A percentile compares a stretch with the other conserved stretches of the same genome.
These are phyloP conservation scores for Pristionchus japonicus DNA, from an alignment of 2,888 invertebrate species.

Conservation along the genomic window DNA sequence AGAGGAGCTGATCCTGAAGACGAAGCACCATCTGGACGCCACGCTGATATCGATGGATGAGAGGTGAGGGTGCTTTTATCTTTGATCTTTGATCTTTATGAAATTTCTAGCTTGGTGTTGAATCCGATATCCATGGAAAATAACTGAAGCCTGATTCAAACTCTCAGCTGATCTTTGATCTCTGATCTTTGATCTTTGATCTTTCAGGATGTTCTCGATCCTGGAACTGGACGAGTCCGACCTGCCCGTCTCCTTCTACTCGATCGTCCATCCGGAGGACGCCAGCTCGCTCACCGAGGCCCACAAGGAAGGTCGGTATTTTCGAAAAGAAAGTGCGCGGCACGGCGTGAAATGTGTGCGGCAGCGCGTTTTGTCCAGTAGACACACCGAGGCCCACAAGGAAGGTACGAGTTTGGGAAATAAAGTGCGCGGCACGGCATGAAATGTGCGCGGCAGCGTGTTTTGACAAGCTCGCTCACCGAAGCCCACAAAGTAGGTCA, in stretches of 20 bases:
- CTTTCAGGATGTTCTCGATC: slow-evolving; percentile 63
- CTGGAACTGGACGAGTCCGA: slow-evolving; percentile 67
- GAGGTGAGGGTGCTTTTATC: too few species aligned
- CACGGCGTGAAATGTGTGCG: not conserved
- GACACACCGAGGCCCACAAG: slow-evolving; percentile 79
- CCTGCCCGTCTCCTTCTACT: slow-evolving; percentile 80
- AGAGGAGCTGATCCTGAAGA: slow-evolving; percentile 99
- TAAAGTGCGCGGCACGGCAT: slow-evolving; percentile 77
- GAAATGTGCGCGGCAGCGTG: not conserved
- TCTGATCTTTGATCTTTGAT: not conserved
- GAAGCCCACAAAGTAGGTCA: too few species aligned
- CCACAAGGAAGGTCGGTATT: slow-evolving; percentile 93
- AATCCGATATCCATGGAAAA: not conserved
- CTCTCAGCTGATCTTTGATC: not conserved
- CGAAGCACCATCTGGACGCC: slow-evolving; percentile 97
- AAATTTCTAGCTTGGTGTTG: not conserved
- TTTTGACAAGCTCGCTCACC: not conserved
- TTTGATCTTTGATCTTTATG: not conserved
- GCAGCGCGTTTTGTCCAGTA: not conserved
- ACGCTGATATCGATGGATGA: slow-evolving; percentile 69
- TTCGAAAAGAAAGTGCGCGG: slow-evolving; percentile 76
- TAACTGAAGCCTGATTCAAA: too few species aligned
- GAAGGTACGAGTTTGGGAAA: slow-evolving; percentile 83
- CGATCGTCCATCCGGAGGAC: slow-evolving; percentile 97
- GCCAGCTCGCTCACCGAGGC: slow-evolving; percentile 96